A percentile compares a stretch with the other conserved stretches of the same genome.
Conservation (phyloP, 2,797 vertebrate species). For the Ptychadena robeensis region DNA sequence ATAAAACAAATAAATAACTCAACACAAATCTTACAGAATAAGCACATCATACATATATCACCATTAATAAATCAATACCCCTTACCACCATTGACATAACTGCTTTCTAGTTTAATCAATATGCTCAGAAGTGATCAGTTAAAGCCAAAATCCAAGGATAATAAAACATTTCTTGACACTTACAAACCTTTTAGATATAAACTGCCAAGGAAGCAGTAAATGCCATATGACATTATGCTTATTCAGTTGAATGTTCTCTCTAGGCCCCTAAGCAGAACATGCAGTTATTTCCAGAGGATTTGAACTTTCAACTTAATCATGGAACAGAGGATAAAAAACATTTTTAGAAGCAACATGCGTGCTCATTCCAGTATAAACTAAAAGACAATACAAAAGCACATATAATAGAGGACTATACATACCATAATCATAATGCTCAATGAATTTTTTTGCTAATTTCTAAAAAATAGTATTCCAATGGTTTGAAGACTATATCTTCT, state of each 20-base stretch:
- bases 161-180: conserved; percentile 47
- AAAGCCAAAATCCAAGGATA: conserved; percentile 49
- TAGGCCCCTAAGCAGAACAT: background rate
- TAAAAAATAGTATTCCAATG: background rate
- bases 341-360: conserved; percentile 9
- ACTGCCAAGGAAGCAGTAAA: conserved; percentile 28
- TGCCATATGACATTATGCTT: conserved; percentile 2
- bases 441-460: background rate
- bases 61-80: conserved; percentile 8
- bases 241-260: conserved; percentile 40
- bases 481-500: too few relatives aligned
- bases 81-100: conserved; percentile 27
- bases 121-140: conserved; percentile 45
- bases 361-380: background rate
- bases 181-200: conserved; percentile 36
- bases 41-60: background rate
- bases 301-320: conserved; percentile 31
- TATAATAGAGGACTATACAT: background rate
- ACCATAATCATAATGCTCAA: background rate
- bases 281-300: conserved; percentile 32
- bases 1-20: background rate
- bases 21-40: background rate
- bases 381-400: background rate
- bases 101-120: conserved; percentile 15
- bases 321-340: background rate